phyloP scores from a whole-genome alignment of 92 coral and sea anemone genomes.

The Desmophyllum pertusum region DNA sequence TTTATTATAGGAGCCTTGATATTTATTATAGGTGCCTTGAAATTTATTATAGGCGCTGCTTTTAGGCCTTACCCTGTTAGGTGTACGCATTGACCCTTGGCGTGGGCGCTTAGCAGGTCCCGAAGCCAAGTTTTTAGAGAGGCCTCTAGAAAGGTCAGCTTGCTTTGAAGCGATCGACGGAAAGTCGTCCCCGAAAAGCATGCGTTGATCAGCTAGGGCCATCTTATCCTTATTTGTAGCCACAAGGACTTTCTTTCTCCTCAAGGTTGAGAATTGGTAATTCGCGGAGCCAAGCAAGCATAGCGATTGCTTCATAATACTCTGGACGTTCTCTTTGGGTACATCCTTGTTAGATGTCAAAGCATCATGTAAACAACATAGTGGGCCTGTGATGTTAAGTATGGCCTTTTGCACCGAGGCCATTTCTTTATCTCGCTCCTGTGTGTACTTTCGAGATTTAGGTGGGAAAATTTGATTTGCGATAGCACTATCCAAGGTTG shows the following conservation, averaged over 20 bases:
- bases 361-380: constrained; percentile 51
- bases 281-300: constrained; percentile 41
- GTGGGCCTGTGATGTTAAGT: constrained; percentile 28
- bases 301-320: constrained; percentile 22
- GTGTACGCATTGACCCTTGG: background rate
- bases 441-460: constrained; percentile 24
- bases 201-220: constrained; percentile 31
- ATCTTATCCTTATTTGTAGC: constrained; percentile 26
- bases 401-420: constrained; percentile 36
- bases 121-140: constrained; percentile 3
- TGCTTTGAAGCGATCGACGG: constrained; percentile 44
- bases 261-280: constrained; percentile 27
- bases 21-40: too few relatives aligned
- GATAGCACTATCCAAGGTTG: too few relatives aligned
- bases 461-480: too few relatives aligned
- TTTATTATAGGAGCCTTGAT: background rate
- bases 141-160: constrained; percentile 15
- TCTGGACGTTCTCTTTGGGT: constrained; percentile 30
- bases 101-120: constrained; percentile 3
- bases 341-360: background rate
- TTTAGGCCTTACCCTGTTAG: background rate
- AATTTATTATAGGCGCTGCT: background rate
- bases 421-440: constrained; percentile 47
- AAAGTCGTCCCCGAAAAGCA: constrained; percentile 49
- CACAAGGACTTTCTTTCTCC: constrained; percentile 39